These are phyloP conservation scores for Platanista minor DNA, from an alignment of 2,113 vertebrate genomes.

Conservation along the genomic window DNA sequence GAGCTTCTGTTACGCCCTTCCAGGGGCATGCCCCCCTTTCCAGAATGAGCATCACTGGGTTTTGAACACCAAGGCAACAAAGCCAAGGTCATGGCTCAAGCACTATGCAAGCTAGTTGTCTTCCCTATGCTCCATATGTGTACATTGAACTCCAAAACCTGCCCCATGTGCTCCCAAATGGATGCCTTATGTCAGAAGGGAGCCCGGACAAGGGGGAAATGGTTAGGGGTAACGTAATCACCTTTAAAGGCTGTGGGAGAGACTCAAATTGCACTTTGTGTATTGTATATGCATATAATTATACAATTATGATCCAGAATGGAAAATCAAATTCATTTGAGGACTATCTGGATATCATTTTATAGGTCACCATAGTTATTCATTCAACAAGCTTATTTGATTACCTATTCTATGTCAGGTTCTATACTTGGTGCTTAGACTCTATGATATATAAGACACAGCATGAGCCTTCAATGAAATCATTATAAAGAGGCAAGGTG, in stretches of 20 bases:
- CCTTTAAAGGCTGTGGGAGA: background rate
- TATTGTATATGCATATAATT: background rate
- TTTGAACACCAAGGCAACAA: background rate
- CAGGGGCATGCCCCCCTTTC: background rate
- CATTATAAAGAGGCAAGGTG: background rate
- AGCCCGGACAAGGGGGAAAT: background rate
- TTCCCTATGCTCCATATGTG: background rate
- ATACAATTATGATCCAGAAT: background rate
- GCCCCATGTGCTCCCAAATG: background rate
- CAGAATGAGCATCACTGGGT: background rate
- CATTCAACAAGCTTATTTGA: background rate
- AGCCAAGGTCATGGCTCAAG: background rate
- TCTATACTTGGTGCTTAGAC: background rate
- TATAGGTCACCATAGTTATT: background rate
- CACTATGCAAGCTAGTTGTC: background rate
- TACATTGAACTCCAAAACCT: background rate
- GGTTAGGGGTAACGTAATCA: background rate
- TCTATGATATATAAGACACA: background rate
- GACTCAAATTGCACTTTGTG: background rate
- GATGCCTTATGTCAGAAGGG: background rate
- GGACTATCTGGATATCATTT: background rate
- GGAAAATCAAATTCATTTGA: background rate
- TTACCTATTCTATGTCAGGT: background rate
- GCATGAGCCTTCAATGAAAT: background rate
- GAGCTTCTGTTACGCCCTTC: background rate